Percentiles rank a stretch among this genome's conserved stretches.
Evolutionary conservation across 2,797 vertebrate genomes (phyloP).

Genomic region (Anableps anableps): DNA sequence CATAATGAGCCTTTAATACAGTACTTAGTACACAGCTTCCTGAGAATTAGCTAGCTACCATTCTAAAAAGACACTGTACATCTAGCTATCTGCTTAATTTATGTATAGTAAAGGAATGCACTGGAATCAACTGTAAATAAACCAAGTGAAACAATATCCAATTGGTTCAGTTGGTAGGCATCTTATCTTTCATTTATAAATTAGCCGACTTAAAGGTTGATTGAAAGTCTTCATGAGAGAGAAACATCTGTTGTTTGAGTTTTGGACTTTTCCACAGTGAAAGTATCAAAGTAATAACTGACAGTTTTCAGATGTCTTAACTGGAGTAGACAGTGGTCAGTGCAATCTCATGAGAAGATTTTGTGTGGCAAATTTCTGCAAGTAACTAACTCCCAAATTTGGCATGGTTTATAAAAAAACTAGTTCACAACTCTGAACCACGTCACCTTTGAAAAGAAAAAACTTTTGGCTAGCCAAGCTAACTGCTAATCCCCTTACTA

Average conservation of each 20-base stretch:
- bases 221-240: slow-evolving; percentile 2
- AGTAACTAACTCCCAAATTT: background rate
- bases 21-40: slow-evolving; percentile 77
- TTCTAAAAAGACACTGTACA: slow-evolving; percentile 60
- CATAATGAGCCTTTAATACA: slow-evolving; percentile 72
- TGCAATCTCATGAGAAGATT: background rate
- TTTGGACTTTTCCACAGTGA: slow-evolving; percentile 27
- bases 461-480: background rate
- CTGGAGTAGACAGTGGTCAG: background rate
- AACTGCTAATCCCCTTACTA: background rate
- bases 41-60: slow-evolving; percentile 80
- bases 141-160: background rate
- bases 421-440: background rate
- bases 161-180: slow-evolving; percentile 6
- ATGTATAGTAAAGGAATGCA: slow-evolving; percentile 51
- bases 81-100: slow-evolving; percentile 74
- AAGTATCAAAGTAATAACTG: slow-evolving; percentile 13
- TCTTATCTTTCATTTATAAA: slow-evolving; percentile 5
- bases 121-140: slow-evolving; percentile 22
- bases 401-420: background rate
- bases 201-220: background rate
- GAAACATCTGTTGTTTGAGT: background rate
- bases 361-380: background rate
- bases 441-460: background rate
- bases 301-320: background rate